These are phyloP conservation scores for Drosophila nikananu DNA, from an alignment of 1,140 invertebrate genomes.

Conservation along the genomic window DNA sequence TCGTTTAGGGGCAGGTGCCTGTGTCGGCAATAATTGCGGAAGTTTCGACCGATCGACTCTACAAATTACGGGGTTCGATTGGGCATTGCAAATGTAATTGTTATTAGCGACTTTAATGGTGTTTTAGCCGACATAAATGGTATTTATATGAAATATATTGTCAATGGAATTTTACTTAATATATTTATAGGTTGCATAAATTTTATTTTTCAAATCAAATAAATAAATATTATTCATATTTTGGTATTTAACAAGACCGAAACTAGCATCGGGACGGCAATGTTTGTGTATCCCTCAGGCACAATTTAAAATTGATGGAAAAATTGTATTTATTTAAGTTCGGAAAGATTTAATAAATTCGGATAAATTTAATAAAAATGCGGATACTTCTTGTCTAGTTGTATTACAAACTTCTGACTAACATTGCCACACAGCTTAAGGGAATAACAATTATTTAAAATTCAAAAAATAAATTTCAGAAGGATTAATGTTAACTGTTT, in stretches of 20 bases:
- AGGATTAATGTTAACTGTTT: background rate
- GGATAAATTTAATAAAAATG: no score
- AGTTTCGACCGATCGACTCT: conserved; percentile 16
- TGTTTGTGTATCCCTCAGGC: no score
- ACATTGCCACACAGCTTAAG: background rate
- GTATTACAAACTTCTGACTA: background rate
- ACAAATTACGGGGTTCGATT: conserved; percentile 29
- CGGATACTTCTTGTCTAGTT: no score
- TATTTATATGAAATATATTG: background rate
- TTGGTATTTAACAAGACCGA: no score
- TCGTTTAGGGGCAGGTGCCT: conserved; percentile 39
- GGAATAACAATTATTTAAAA: background rate
- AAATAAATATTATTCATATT: no score
- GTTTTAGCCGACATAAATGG: background rate
- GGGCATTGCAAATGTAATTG: background rate
- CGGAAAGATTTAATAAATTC: no score
- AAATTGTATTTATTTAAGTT: no score
- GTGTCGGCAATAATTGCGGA: conserved; percentile 32
- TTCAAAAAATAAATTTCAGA: background rate
- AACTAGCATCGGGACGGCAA: no score
- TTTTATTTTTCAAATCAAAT: background rate
- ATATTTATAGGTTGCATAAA: no score
- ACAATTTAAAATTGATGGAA: no score
- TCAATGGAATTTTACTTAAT: background rate
- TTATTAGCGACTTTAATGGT: background rate